Evolutionary conservation across 1,140 invertebrate genomes (phyloP).

Genomic region (Zaprionus tsacasi): DNA sequence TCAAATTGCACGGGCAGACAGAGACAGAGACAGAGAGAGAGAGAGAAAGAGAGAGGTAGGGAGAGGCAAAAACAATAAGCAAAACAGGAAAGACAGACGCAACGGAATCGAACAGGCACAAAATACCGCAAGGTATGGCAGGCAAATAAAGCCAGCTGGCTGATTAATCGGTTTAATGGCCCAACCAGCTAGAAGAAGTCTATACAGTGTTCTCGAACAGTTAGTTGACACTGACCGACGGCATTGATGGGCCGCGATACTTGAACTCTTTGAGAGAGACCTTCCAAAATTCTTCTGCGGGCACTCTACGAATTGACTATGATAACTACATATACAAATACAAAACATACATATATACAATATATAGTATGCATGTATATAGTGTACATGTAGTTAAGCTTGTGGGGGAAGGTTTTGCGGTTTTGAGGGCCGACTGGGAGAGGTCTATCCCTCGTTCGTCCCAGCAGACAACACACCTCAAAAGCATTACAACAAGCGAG

Average conservation of each 20-base stretch:
- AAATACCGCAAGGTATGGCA: slow-evolving; percentile 61
- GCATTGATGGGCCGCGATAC: slow-evolving; percentile 39
- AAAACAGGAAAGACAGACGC: slow-evolving; percentile 43
- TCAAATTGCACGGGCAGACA: slow-evolving; percentile 64
- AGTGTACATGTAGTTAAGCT: not conserved
- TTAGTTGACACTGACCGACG: slow-evolving; percentile 36
- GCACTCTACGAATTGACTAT: slow-evolving; percentile 10
- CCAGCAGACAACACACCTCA: slow-evolving; percentile 77
- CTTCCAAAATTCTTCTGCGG: slow-evolving; percentile 53
- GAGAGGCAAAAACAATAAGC: slow-evolving; percentile 59
- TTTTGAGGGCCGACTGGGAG: slow-evolving; percentile 39
- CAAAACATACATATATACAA: not conserved
- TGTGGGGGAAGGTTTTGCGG: slow-evolving; percentile 14
- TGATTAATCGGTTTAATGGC: slow-evolving; percentile 80
- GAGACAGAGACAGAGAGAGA: slow-evolving; percentile 4
- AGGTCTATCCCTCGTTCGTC: not conserved
- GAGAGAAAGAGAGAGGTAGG: slow-evolving; percentile 1
- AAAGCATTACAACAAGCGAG: slow-evolving; percentile 65
- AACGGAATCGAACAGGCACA: slow-evolving; percentile 33
- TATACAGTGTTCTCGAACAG: not conserved
- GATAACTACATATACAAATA: not conserved
- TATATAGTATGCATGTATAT: not conserved
- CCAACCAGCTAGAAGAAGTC: not conserved
- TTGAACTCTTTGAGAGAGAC: not conserved
- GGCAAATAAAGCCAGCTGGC: slow-evolving; percentile 61